Evolutionary conservation across 2,113 vertebrate genomes (phyloP), one percentile per base, ranked within the genome.

Genomic region (Myocastor coypus): DNA sequence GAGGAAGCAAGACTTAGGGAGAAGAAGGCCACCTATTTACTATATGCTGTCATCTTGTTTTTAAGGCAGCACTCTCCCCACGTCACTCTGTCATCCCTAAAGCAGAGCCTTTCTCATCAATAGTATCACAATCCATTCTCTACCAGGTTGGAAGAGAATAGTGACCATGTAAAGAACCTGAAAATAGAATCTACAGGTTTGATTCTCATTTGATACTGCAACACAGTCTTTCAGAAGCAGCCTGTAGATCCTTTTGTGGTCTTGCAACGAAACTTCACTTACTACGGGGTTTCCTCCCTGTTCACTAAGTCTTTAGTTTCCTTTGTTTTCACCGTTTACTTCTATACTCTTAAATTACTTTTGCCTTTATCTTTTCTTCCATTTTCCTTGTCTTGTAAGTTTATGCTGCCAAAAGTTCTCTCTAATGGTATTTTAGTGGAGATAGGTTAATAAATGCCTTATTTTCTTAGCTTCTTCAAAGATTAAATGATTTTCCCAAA

Each of bases 401-500:
- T 61, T 82, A 30, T 82, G 24, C 37, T 52, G 94, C 92, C 69
- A 95, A 91, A 84, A 77, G 22, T 63, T 75, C 7, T 8, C 34
- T 78, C 61, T 89, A 64, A 24, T 64, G 30, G 14, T 81, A 84
- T 50, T 93, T 94, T 50, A 37, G n/a, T 81, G 5, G 13, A 46
- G 37, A 82, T 86, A 40, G 5, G 24, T 78, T 66, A 86, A 73
- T n/a, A 83, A 17, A 55, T 46, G 8, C 7, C 22, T 78, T 40
- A 14, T 66, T 93, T 94, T 94, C 55, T 86, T 78, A 82, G 32
- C 2, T 91, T 96, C 83, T 50, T 66, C 26, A 89, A 82, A 75
- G 16, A 69, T 68, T 81, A 91, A 22, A 59, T 75, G 40, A 86
- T 83, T 91, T 87, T 94, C 55, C 94, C 37, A 95, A 87, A 19